Percentiles rank a stretch among this genome's conserved stretches.
These are phyloP conservation scores for Drosophila truncata DNA, from an alignment of 1,140 invertebrate species.

Conservation along the genomic window DNA sequence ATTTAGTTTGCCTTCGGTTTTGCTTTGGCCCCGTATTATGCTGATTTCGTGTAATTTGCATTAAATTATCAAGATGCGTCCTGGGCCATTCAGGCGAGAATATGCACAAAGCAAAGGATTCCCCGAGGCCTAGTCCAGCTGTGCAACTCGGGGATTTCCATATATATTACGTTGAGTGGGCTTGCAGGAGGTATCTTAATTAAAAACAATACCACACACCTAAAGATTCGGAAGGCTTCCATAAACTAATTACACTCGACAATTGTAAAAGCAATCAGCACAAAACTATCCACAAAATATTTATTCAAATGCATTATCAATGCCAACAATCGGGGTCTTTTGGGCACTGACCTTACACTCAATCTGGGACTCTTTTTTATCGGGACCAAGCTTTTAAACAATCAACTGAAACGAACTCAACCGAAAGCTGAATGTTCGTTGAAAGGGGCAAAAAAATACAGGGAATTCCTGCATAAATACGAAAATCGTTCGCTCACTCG, in stretches of 20 bases:
- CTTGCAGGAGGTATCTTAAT: slow-evolving; percentile 16
- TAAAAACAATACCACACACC: slow-evolving; percentile 25
- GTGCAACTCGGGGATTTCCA: slow-evolving; percentile 27
- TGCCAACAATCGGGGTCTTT: slow-evolving; percentile 50
- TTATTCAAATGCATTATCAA: slow-evolving; percentile 33
- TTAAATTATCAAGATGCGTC: slow-evolving; percentile 75
- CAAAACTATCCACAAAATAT: slow-evolving; percentile 38
- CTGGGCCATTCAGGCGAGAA: slow-evolving; percentile 58
- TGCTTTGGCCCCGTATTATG: slow-evolving; percentile 57
- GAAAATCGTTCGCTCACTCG: slow-evolving; percentile 9
- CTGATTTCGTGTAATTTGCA: slow-evolving; percentile 78
- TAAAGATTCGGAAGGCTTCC: background rate
- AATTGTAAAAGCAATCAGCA: slow-evolving; percentile 39
- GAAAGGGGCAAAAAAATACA: slow-evolving; percentile 4
- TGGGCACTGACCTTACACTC: slow-evolving; percentile 42
- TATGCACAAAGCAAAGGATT: slow-evolving; percentile 49
- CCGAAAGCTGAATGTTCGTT: slow-evolving; percentile 14
- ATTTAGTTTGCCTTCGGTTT: slow-evolving; percentile 59
- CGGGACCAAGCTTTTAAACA: slow-evolving; percentile 54
- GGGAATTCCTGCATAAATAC: slow-evolving; percentile 12
- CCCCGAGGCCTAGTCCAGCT: slow-evolving; percentile 34
- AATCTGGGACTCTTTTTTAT: slow-evolving; percentile 10
- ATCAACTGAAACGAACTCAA: slow-evolving; percentile 45
- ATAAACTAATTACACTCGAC: slow-evolving; percentile 24
- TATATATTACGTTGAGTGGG: slow-evolving; percentile 7